phyloP scores from a whole-genome alignment of 2,888 invertebrate genomes.

The Saturnia pavonia region DNA sequence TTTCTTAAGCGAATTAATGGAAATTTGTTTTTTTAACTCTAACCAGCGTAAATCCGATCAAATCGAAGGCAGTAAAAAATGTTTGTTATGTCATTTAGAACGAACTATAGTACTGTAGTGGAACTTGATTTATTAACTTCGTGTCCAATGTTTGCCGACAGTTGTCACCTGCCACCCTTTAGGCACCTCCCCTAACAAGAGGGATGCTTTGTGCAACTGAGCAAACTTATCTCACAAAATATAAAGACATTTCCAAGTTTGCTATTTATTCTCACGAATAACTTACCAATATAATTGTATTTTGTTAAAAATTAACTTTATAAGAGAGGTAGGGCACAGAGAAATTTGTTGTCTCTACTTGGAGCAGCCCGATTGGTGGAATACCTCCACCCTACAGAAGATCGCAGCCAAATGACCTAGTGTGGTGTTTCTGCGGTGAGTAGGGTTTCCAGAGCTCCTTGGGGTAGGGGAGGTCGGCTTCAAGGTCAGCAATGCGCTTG shows the following conservation, averaged over 20 bases:
- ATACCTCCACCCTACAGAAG: no score
- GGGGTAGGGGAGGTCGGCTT: no score
- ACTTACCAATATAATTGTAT: no score
- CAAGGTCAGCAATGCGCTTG: no score
- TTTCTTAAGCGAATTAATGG: neutral
- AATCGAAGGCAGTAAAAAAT: no score
- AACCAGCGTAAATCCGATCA: neutral
- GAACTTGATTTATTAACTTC: neutral
- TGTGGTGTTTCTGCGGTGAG: no score
- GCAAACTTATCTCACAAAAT: neutral
- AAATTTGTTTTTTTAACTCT: neutral
- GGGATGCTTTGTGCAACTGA: neutral
- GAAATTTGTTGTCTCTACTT: no score
- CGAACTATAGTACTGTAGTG: neutral
- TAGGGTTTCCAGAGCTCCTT: no score
- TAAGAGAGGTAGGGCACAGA: no score
- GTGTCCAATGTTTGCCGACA: neutral
- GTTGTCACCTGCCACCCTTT: slow-evolving; percentile 5
- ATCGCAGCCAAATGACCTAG: no score
- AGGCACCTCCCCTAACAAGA: neutral
- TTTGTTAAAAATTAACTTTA: no score
- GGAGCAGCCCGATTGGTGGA: no score
- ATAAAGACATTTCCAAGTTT: neutral
- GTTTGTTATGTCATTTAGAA: neutral
- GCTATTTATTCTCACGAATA: neutral